phyloP scores from a whole-genome alignment of 2,888 invertebrate species.

The Drosophila affinis region DNA sequence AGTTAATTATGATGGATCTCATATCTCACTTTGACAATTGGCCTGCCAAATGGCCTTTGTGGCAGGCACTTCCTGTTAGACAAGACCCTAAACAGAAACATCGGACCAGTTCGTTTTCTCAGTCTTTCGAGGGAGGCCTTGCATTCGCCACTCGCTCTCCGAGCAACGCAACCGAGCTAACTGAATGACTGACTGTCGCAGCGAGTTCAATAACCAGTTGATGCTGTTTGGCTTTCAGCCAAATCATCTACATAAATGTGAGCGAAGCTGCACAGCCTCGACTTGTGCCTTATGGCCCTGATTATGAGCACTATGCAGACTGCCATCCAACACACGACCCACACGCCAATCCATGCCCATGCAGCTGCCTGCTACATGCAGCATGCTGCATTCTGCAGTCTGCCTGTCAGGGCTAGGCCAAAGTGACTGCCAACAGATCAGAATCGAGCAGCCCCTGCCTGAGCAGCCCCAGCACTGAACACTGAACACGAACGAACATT shows the following conservation, averaged over 20 bases:
- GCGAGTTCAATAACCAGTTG: conserved; percentile 74
- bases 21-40: conserved; percentile 25
- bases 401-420: conserved; percentile 72
- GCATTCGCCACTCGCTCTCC: conserved; percentile 16
- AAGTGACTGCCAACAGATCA: conserved; percentile 59
- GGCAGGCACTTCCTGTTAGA: conserved; percentile 57
- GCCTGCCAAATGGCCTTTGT: conserved; percentile 14
- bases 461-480: background rate
- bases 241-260: conserved; percentile 59
- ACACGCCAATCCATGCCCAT: conserved; percentile 37
- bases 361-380: conserved; percentile 43
- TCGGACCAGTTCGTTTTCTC: conserved; percentile 46
- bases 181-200: conserved; percentile 16
- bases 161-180: conserved; percentile 11
- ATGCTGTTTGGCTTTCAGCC: conserved; percentile 53
- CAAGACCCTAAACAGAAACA: conserved; percentile 7
- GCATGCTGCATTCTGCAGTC: conserved; percentile 21
- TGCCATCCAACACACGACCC: conserved; percentile 43
- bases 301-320: conserved; percentile 24
- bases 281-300: conserved; percentile 38
- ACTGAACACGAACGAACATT: background rate
- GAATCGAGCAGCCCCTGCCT: conserved; percentile 20
- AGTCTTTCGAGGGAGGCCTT: conserved; percentile 53
- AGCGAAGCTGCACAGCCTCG: conserved; percentile 54
- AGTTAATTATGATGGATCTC: conserved; percentile 38